A percentile compares a stretch with the other conserved stretches of the same genome.
These are phyloP conservation scores for Hoplodrina blanda DNA, from an alignment of 2,888 invertebrate species.

Conservation along the genomic window DNA sequence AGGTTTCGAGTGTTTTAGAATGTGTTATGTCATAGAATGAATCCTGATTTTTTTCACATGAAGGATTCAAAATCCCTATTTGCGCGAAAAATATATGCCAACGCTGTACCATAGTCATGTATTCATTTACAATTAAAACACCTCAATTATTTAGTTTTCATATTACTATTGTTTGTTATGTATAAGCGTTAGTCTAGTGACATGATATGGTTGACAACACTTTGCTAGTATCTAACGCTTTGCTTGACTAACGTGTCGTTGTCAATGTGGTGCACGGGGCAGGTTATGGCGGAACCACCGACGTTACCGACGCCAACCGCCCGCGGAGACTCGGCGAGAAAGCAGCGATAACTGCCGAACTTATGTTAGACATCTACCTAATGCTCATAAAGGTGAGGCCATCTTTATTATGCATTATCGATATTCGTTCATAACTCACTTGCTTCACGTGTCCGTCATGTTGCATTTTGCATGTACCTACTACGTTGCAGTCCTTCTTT, in stretches of 20 bases:
- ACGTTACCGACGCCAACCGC: constrained; percentile 80
- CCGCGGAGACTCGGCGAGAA: constrained; percentile 83
- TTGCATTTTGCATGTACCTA: background rate
- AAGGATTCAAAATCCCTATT: no score
- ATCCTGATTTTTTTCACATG: no score
- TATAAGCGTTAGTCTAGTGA: constrained; percentile 17
- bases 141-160: constrained; percentile 18
- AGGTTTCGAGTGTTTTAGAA: no score
- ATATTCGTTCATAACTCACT: background rate
- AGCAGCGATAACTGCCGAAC: constrained; percentile 82
- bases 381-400: constrained; percentile 69
- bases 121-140: background rate
- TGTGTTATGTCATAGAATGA: no score
- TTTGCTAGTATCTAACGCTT: constrained; percentile 54
- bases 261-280: constrained; percentile 66
- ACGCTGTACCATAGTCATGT: no score
- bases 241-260: constrained; percentile 64
- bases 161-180: constrained; percentile 13
- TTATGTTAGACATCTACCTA: constrained; percentile 68
- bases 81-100: no score
- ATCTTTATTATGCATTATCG: constrained; percentile 3
- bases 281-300: constrained; percentile 79
- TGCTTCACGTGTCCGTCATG: constrained; percentile 10
- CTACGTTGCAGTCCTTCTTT: background rate
- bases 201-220: constrained; percentile 22